phyloP scores from a whole-genome alignment of 53 echinoderm and acorn worm genomes.

The Stichopus horrens region DNA sequence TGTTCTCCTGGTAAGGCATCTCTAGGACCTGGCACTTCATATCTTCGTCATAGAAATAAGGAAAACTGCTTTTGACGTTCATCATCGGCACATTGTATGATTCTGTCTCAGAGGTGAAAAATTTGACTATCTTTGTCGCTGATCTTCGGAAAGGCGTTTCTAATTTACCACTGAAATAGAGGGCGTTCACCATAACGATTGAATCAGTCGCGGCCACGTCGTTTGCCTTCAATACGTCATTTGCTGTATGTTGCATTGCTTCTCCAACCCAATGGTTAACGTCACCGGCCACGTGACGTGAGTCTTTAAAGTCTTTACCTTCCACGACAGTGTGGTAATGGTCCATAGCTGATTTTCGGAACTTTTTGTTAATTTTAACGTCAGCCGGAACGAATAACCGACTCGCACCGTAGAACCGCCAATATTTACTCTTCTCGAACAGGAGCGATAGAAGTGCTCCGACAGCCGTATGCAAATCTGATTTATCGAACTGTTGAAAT shows the following conservation, averaged over 20 bases:
- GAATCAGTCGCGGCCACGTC: conserved; percentile 54
- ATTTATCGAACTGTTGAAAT: conserved; percentile 62
- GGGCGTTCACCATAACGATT: conserved; percentile 78
- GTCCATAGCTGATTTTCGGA: conserved; percentile 54
- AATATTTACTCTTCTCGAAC: conserved; percentile 54
- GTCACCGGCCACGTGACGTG: background rate
- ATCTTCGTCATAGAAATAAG: conserved; percentile 48
- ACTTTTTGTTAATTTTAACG: conserved; percentile 60
- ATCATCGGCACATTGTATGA: conserved; percentile 60
- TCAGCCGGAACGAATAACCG: conserved; percentile 67
- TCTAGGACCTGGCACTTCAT: conserved; percentile 79
- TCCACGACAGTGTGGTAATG: conserved; percentile 60
- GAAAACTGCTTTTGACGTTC: conserved; percentile 45
- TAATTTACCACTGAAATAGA: conserved; percentile 86
- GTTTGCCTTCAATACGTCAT: conserved; percentile 57
- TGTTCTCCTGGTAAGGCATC: conserved; percentile 68
- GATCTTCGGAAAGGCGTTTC: conserved; percentile 47
- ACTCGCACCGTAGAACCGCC: conserved; percentile 74
- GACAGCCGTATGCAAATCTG: conserved; percentile 65
- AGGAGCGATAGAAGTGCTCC: conserved; percentile 67
- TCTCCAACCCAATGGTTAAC: conserved; percentile 83
- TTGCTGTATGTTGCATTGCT: conserved; percentile 64
- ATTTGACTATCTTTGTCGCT: conserved; percentile 52
- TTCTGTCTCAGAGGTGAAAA: conserved; percentile 54
- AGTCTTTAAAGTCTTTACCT: conserved; percentile 11